A percentile compares a stretch with the other conserved stretches of the same genome.
Conservation (phyloP, 2,797 vertebrate species). For the Malacoctenus gilli region DNA sequence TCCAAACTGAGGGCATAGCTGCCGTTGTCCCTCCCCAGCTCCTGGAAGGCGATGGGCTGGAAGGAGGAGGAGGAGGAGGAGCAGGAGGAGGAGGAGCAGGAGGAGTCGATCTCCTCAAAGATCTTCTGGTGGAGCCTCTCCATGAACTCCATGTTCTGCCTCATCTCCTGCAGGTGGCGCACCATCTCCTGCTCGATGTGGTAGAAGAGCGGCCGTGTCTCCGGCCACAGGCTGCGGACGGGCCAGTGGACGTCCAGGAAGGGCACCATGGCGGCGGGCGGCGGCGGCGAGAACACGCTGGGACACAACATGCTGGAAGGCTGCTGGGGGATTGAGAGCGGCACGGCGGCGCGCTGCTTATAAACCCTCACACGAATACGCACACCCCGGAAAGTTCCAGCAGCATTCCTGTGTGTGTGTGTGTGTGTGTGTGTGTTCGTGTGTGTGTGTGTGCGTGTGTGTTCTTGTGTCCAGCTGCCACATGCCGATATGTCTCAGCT, state of each 20-base stretch:
- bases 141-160: constrained; percentile 79
- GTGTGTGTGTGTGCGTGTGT: constrained; percentile 21
- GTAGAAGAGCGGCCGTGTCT: constrained; percentile 78
- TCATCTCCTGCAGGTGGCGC: constrained; percentile 81
- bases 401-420: constrained; percentile 52
- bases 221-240: constrained; percentile 82
- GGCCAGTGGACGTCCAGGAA: constrained; percentile 80
- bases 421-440: constrained; percentile 29
- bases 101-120: constrained; percentile 79
- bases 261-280: constrained; percentile 45
- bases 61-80: constrained; percentile 42
- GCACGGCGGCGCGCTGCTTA: constrained; percentile 47
- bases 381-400: constrained; percentile 75
- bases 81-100: constrained; percentile 18
- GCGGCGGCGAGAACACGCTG: constrained; percentile 68
- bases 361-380: constrained; percentile 20
- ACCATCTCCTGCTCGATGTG: constrained; percentile 81
- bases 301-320: constrained; percentile 76
- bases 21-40: constrained; percentile 44
- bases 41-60: constrained; percentile 74
- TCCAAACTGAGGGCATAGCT: constrained; percentile 81
- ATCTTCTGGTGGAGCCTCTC: constrained; percentile 80
- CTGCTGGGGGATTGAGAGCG: constrained; percentile 1
- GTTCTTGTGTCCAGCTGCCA: constrained; percentile 49
- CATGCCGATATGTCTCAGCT: constrained; percentile 6